Conservation (phyloP, 1,140 invertebrate species). For the Zaprionus camerounensis region DNA sequence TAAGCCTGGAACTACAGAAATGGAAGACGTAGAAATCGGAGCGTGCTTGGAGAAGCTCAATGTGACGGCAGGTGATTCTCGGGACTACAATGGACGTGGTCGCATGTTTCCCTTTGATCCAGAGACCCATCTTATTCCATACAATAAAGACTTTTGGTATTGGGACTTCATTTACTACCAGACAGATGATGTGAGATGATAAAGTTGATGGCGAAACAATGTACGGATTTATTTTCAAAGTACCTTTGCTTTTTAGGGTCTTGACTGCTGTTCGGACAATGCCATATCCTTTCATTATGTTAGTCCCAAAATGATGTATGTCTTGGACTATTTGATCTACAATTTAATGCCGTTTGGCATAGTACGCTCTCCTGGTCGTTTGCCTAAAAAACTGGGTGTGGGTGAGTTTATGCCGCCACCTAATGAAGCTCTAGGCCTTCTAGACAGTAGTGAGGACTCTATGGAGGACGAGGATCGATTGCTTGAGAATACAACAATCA, state of each 20-base stretch:
- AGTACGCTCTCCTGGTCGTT: not conserved
- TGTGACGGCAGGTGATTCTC: not conserved
- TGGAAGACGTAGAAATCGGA: not conserved
- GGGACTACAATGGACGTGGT: not conserved
- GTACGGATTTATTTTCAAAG: not conserved
- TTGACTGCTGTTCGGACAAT: conserved; percentile 1
- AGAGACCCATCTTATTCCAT: not conserved
- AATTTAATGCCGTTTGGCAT: not conserved
- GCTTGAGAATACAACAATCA: not conserved
- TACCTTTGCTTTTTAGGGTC: not conserved
- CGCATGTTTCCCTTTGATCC: not conserved
- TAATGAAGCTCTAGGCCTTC: not conserved
- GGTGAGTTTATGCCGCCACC: not conserved
- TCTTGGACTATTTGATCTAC: not conserved
- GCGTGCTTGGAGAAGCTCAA: not conserved
- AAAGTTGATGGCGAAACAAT: not conserved
- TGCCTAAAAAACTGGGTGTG: not conserved
- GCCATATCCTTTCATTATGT: not conserved
- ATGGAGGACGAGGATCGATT: not conserved
- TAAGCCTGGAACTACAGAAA: not conserved
- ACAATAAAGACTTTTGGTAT: not conserved
- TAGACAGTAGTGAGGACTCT: not conserved
- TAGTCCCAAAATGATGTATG: not conserved
- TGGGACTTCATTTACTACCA: not conserved
- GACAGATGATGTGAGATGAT: not conserved